Evolutionary conservation across 2,797 vertebrate species (phyloP), one percentile per base, ranked within the genome.

Genomic region (Eremophila alpestris): DNA sequence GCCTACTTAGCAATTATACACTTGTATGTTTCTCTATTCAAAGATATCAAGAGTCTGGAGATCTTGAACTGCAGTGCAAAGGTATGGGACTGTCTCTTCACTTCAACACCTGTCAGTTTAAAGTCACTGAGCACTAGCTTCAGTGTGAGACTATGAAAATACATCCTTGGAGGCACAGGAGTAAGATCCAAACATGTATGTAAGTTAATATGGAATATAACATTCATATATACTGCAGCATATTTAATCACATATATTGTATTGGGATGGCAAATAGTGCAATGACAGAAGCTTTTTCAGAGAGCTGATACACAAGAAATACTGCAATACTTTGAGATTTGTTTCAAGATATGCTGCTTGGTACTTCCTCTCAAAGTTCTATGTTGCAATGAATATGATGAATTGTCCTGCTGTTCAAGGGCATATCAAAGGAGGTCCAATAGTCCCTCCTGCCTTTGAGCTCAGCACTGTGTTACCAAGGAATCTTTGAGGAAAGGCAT

Each of bases 241-340:
- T 4, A 49, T 68, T 36, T 45, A 41, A 60, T 29, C 13, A 41
- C 2, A 2, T 32, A 6, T 38, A 34, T 71, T 40, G 29, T 38
- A 9, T 19, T 38, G 6, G 34, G 11, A 89, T 5, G 3, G 45
- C 6, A 36, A 36, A 27, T 13, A 71, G 10, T 32, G 38, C 4
- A 36, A 51, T 32, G 36, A 18, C n/a, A 51, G 2, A 11, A 0
- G 6, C 0, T 0, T 11, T 41, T 38, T 2, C 23, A 48, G 32
- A 80, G 24, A 82, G 1, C 8, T 56, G n/a, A 68, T 16, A 36
- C 24, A 48, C 18, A 71, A 60, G 30, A 40, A 85, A 65, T 38
- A 10, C 19, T 70, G 51, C 21, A 77, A 32, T 16, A 3, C 7
- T 45, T 68, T 30, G 38, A 93, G 40, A 43, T 41, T 32, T 7